Base-by-base conservation (phyloP, 1,140 invertebrate species). In the Diabrotica virgifera region DNA sequence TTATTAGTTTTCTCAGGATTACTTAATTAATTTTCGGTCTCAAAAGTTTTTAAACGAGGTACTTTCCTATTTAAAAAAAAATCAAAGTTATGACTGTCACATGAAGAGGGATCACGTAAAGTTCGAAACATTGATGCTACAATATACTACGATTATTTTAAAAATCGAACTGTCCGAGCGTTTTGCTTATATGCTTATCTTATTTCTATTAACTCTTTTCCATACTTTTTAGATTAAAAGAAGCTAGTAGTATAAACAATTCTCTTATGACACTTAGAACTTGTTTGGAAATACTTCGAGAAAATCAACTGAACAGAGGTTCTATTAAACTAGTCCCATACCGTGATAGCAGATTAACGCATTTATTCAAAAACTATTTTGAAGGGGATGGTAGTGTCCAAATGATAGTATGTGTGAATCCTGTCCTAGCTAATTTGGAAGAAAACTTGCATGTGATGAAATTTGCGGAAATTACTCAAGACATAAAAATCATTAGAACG, bases 341-440 rank as follows among this genome's bases (percentile, higher is more conserved):
- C 80, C 80, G 97, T 36, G 96, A 99, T 75, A 94, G 93, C 0
- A 95, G 96, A 76, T 84, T 99, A 4, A 99, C 97, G 4, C 92
- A 96, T 80, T 84, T 99, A 54, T 99, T 99, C 77, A 99, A 99
- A 79, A 97, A 92, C 76, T 99, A 93, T 79, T 99, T 99, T 80
- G 97, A 99, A 80, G 97, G 97, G 2, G 92, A 96, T 77, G 97
- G 97, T 10, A 90, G 91, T 74, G 94, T 99, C 0, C 83, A 90
- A 64, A 99, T 99, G 97, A 88, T 99, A 57, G 91, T 99, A 5
- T 99, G 98, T 80, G 87, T 97, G 6, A 99, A 99, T 83, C 97
- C 97, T 0, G 85, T 89, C 58, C 81, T 86, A 36, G 89, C 93
- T 59, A 96, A 99, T 79, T 98, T 91, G 79, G 96, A 98, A 79